A percentile compares a stretch with the other conserved stretches of the same genome.
Conservation (phyloP, 2,888 invertebrate species). For the Hypomecis punctinalis region DNA sequence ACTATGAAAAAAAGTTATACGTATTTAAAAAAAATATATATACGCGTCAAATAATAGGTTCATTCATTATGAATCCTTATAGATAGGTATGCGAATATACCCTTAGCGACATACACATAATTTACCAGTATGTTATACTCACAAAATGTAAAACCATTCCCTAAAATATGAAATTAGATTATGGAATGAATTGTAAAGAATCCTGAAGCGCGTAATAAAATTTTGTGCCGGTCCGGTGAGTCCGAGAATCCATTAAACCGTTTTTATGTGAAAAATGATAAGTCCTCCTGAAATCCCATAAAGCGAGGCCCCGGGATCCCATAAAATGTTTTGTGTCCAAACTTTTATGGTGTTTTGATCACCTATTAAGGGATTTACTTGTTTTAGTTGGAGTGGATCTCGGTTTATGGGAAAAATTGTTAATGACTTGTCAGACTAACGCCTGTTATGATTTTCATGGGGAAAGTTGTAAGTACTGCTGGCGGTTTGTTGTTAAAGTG, state of each 20-base stretch:
- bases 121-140: background rate
- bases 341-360: slow-evolving; percentile 60
- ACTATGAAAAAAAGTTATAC: too few species aligned
- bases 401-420: slow-evolving; percentile 31
- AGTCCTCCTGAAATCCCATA: slow-evolving; percentile 70
- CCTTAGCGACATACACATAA: too few species aligned
- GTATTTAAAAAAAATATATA: too few species aligned
- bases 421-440: slow-evolving; percentile 26
- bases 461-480: slow-evolving; percentile 11
- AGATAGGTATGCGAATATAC: too few species aligned
- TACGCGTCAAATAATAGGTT: too few species aligned
- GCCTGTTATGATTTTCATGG: slow-evolving; percentile 19
- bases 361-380: slow-evolving; percentile 53
- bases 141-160: slow-evolving; percentile 1
- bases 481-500: background rate
- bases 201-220: slow-evolving; percentile 18
- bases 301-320: slow-evolving; percentile 55
- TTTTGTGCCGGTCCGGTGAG: slow-evolving; percentile 16
- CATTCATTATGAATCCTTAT: too few species aligned
- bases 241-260: slow-evolving; percentile 60
- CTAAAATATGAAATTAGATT: slow-evolving; percentile 7
- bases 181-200: slow-evolving; percentile 17
- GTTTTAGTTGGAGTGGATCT: slow-evolving; percentile 46
- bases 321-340: slow-evolving; percentile 64
- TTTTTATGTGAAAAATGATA: slow-evolving; percentile 74